Evolutionary conservation across 2,113 vertebrate genomes (phyloP), one percentile per base, ranked within the genome.

Genomic region (Melanostigma gelatinosum): DNA sequence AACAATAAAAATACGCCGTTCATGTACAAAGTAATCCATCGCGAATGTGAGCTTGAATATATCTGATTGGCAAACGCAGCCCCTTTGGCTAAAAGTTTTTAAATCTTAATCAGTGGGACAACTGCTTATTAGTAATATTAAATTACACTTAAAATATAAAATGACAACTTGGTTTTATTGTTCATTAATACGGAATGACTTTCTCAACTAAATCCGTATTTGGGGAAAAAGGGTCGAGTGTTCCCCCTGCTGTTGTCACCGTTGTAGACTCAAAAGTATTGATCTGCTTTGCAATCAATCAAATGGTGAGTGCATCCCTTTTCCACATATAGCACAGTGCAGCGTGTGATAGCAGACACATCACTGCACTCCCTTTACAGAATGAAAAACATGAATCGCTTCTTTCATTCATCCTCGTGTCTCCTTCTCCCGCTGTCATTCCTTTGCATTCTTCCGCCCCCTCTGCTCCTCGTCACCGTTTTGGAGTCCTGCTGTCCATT

Each of bases 201-300:
- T 63, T n/a, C 44, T 20, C 20, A 52, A 52, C 16, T 32, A 24
- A 72, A 79, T 54, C 29, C 18, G 4, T 36, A 29, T 11, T 48
- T 11, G 6, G 55, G 55, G 70, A 72, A 78, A 68, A 68, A 61
- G 4, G 48, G 52, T 44, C 57, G 16, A 48, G 34, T 32, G 73
- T 52, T 46, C 50, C 20, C 50, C 50, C 70, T 83, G 54, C 72
- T 77, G 66, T 38, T 81, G 46, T 62, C 57, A 80, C 48, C 4
- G 32, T 12, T 46, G 42, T 63, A 71, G 73, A 87, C 84, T 86
- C 48, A 57, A 64, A 61, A 60, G 66, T 74, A 89, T 92, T 40
- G 83, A 91, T 89, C 85, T 66, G 75, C 61, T 70, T 48, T 76
- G 52, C 67, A 78, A 86, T 87, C 88, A 84, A 70, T 93, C 85